Base-by-base conservation (phyloP, 2,113 vertebrate species). In the Nothoprocta perdicaria region DNA sequence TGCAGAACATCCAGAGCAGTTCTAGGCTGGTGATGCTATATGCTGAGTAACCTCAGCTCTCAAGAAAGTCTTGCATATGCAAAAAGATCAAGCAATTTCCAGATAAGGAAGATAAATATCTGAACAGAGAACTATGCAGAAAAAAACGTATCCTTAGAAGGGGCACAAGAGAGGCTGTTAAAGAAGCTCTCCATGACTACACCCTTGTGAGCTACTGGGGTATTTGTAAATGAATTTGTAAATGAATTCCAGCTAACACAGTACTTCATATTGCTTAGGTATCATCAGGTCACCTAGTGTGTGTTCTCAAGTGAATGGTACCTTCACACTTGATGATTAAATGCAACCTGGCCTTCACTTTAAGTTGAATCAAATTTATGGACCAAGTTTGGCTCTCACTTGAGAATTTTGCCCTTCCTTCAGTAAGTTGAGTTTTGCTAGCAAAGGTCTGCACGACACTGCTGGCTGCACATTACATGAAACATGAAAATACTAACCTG, bases 401-500 rank as follows among this genome's bases (percentile, higher is more conserved):
- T 43, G 29, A 73, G 40, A 94, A 69, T 62, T 61, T 23, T 86
- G 26, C n/a, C 63, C 11, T 72, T 81, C 35, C 63, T 80, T 90
- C 79, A 89, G 4, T 2, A 63, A 11, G 38, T 3, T 33, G 17
- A 27, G 66, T 38, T 79, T 77, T 12, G 58, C 31, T 46, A 80
- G 55, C 72, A 78, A 57, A 91, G 40, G 48, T 80, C 67, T 84
- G 31, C 65, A 81, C 31, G 75, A 50, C 62, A 15, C 33, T 79
- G 48, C 45, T 80, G 35, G 19, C 4, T 85, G 67, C 40, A 73
- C 52, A 57, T 12, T 27, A 5, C 23, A 11, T 5, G 26, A 26
- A 46, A 31, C 22, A 33, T 6, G 43, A 50, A 66, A 41, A 69
- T 74, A 97, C 98, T 79, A 93, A 99, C 97, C 96, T 97, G 96